Evolutionary conservation across 2,113 vertebrate species (phyloP), one percentile per base, ranked within the genome.

Genomic region (Silurus glanis): DNA sequence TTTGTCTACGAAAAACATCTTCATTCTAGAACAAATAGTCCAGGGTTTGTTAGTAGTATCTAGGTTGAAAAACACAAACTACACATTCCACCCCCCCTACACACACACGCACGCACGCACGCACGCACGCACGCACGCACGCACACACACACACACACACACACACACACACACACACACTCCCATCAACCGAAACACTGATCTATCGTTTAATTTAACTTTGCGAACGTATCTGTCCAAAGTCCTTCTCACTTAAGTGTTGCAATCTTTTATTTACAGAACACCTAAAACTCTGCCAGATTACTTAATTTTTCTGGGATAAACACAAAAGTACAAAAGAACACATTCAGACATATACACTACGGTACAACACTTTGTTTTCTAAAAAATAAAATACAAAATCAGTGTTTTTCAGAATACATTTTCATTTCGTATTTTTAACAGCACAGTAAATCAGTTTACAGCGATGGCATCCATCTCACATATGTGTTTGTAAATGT

Each of bases 401-500:
- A 55, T 66, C 13, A 49, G 14, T 12, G 64, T 80, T 58, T 61
- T 62, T 66, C 25, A n/a, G n/a, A 55, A 21, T 3, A 16, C 51
- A 4, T 16, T 55, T 55, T 53, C 10, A n/a, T 75, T 75, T 74
- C 21, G 23, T 25, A 28, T 72, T 8, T n/a, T n/a, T 49, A 64
- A 58, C 3, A 37, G 14, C 58, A 19, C 19, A 19, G 45, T 74
- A 61, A 80, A 59, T 92, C 83, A 90, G 69, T 62, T 84, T 10
- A 91, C 66, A 49, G 84, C 64, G 85, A 94, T 85, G 55, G 88
- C 87, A 47, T 92, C 89, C 91, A 92, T 93, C 80, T 93, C 92
- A 69, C 92, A 93, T 87, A 94, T 92, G 45, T 66, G 83, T 83
- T 92, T 92, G 83, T 93, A 92, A 58, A 58, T 86, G 85, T 92